Evolutionary conservation across 2,113 vertebrate genomes (phyloP).

Genomic region (Cervus canadensis): DNA sequence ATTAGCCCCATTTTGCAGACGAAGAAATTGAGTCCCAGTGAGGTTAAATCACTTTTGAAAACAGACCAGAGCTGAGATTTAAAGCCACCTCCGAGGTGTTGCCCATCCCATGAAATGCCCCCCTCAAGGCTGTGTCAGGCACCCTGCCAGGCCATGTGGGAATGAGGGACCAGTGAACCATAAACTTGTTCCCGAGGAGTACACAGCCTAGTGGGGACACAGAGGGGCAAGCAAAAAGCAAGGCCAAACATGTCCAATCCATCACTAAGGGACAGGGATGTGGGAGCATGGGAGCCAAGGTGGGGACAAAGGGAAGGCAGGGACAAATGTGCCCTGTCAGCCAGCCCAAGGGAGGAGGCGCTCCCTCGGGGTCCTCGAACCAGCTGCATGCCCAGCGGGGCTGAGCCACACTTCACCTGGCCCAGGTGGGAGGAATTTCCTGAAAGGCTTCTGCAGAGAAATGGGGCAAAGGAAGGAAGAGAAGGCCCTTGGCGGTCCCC

Average conservation of each 20-base stretch:
- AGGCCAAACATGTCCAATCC: neutral
- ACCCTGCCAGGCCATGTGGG: neutral
- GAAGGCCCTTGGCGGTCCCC: conserved; percentile 72
- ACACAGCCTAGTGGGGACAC: neutral
- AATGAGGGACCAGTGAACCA: neutral
- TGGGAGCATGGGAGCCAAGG: accelerated
- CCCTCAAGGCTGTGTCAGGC: neutral
- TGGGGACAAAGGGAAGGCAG: neutral
- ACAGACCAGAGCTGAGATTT: neutral
- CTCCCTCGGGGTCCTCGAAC: neutral
- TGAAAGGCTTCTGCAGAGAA: conserved; percentile 57
- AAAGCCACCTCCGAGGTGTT: neutral
- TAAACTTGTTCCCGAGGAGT: neutral
- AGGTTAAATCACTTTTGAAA: neutral
- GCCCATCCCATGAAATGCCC: neutral
- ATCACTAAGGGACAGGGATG: neutral
- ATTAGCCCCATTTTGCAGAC: neutral
- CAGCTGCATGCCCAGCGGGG: neutral
- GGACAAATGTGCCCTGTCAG: neutral
- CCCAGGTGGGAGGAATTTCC: conserved; percentile 74
- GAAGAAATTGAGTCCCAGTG: neutral
- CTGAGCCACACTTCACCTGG: conserved; percentile 32
- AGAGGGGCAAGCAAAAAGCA: neutral
- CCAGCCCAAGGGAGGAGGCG: neutral
- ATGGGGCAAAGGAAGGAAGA: conserved; percentile 70